These are phyloP conservation scores for Platyura marginata DNA, from an alignment of 1,140 invertebrate genomes.

Conservation along the genomic window DNA sequence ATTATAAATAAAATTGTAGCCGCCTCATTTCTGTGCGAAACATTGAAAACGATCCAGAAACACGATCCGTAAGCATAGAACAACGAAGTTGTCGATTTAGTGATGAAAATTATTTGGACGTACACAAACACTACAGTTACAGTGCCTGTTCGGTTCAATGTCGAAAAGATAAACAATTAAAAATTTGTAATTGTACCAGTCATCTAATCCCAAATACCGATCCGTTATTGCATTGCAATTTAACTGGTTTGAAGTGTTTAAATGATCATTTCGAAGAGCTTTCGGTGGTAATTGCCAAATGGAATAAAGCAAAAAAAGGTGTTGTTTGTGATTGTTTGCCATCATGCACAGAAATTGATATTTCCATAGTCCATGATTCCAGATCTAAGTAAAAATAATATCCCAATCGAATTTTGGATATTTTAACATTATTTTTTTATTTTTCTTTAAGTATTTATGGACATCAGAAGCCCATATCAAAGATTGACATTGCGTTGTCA, in stretches of 20 bases:
- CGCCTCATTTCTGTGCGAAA: conserved; percentile 28
- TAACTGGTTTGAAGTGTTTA: conserved; percentile 35
- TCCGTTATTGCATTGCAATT: conserved; percentile 29
- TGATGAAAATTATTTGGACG: conserved; percentile 38
- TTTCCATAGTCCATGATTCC: conserved; percentile 31
- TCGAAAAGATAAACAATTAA: conserved; percentile 36
- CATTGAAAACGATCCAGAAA: conserved; percentile 36
- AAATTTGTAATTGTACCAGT: conserved; percentile 42
- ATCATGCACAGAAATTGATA: conserved; percentile 40
- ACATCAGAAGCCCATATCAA: background rate
- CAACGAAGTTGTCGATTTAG: conserved; percentile 40
- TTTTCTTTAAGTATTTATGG: background rate
- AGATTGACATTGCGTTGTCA: conserved; percentile 25
- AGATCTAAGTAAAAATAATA: conserved; percentile 20
- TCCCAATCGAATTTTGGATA: no score
- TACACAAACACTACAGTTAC: conserved; percentile 43
- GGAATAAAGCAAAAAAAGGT: conserved; percentile 23
- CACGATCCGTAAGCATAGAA: conserved; percentile 29
- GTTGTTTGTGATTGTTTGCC: conserved; percentile 39
- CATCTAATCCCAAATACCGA: conserved; percentile 41
- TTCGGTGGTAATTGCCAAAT: conserved; percentile 33
- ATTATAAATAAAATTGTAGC: background rate
- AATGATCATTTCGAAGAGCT: conserved; percentile 36
- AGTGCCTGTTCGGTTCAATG: conserved; percentile 49
- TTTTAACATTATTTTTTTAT: background rate